Evolutionary conservation across 2,888 invertebrate genomes (phyloP), one percentile per base, ranked within the genome.

Genomic region (Thera obeliscata): DNA sequence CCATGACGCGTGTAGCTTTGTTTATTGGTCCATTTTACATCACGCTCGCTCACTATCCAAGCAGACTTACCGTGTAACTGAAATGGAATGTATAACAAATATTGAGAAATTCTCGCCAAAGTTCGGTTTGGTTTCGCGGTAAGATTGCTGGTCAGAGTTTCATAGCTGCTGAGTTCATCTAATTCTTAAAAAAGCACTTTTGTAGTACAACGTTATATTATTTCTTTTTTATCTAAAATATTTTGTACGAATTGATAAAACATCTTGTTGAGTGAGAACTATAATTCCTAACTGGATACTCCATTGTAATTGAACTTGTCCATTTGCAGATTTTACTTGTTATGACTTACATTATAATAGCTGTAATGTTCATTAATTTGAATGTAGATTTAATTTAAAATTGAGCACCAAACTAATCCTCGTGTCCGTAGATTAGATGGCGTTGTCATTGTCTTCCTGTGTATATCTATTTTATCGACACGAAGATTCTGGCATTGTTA

Each of bases 401-500:
- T 36, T 65, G 57, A 65, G 61, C 59, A 69, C 59, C 56, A 54
- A 60, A 52, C 56, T 56, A 58, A 61, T 65, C 64, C 48, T 69
- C 64, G 67, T 70, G 73, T 49, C 56, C 69, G 59, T 73, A 70
- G 67, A 56, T 50, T 70, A 72, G 69, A 66, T 67, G 67, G 61
- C 61, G 67, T 71, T 76, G 69, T 58, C 46, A 4, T 2, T 41
- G 8, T 49, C 48, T 36, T 55, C 35, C 22, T 22, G 56, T 65
- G 61, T 61, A 50, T 43, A 46, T 62, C 63, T 66, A 63, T 52
- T n/a, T 66, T 78, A 78, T 79, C 75, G 81, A 69, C 70, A 73
- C 74, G 71, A 74, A 67, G 67, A 68, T 22, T 22, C 67, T 69
- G 61, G 43, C 76, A 82, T 78, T 76, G 75, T 80, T 83, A 87